Percentiles rank a stretch among this genome's conserved stretches.
These are phyloP conservation scores for Arrhamphus sclerolepis DNA, from an alignment of 2,797 vertebrate species.

Conservation along the genomic window DNA sequence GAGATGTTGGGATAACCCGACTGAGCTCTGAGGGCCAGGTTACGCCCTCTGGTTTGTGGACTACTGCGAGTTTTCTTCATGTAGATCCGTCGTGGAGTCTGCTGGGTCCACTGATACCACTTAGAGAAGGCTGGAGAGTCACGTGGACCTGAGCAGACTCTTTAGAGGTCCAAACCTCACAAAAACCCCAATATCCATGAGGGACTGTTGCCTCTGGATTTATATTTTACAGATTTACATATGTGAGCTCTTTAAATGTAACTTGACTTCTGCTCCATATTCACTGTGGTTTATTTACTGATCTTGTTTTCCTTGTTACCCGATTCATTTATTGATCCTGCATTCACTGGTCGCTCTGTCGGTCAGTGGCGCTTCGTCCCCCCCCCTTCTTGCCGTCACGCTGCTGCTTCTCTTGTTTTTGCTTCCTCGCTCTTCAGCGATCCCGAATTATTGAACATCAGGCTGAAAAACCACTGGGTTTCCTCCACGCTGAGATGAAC, in stretches of 20 bases:
- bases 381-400: conserved; percentile 9
- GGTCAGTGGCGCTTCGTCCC: conserved; percentile 26
- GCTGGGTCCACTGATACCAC: no score
- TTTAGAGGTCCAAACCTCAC: no score
- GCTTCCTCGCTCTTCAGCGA: conserved; percentile 14
- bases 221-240: no score
- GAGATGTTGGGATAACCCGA: no score
- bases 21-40: no score
- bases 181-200: no score
- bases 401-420: conserved; percentile 11
- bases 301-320: conserved; percentile 25
- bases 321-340: conserved; percentile 55
- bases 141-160: no score
- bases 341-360: conserved; percentile 37
- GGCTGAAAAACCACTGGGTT: conserved; percentile 10
- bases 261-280: conserved; percentile 3
- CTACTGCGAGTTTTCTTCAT: no score
- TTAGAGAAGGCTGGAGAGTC: no score
- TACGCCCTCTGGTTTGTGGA: no score
- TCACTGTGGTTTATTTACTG: conserved; percentile 17
- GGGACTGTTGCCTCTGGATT: no score
- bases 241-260: background rate
- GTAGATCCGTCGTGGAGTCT: no score
- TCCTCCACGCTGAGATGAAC: conserved; percentile 27
- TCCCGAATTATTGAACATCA: conserved; percentile 28